These are phyloP conservation scores for Ophioninae sp. DNA, from an alignment of 2,888 invertebrate genomes.

Conservation along the genomic window DNA sequence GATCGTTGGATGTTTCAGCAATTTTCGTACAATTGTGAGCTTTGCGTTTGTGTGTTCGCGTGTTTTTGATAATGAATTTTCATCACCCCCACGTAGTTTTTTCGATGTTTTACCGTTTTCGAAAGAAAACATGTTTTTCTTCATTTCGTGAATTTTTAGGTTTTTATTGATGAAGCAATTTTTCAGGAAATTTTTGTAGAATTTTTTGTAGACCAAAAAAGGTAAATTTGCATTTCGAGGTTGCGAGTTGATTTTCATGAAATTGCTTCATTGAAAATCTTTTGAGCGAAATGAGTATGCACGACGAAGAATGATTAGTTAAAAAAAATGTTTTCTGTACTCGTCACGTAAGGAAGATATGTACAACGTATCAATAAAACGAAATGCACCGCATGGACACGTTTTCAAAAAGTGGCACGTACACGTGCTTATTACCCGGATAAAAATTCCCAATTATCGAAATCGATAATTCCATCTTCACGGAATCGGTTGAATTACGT, in stretches of 20 bases:
- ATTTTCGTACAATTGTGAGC: not conserved
- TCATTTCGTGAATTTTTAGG: not conserved
- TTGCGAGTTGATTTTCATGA: too few relatives aligned
- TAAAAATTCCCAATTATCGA: not conserved
- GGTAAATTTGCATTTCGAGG: too few relatives aligned
- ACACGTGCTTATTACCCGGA: not conserved
- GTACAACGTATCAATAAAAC: conserved; percentile 24
- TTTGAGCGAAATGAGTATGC: too few relatives aligned
- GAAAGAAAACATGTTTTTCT: not conserved
- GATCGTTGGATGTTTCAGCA: not conserved
- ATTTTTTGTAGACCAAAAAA: too few relatives aligned
- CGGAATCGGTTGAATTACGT: not conserved
- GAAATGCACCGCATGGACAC: not conserved
- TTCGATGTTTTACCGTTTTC: not conserved
- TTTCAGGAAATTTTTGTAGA: too few relatives aligned
- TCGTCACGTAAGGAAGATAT: not conserved
- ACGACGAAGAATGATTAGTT: too few relatives aligned
- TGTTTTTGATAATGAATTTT: too few relatives aligned
- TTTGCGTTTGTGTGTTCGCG: not conserved
- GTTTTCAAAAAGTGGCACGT: not conserved
- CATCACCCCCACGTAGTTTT: too few relatives aligned
- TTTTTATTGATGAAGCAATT: too few relatives aligned
- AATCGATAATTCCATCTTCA: not conserved
- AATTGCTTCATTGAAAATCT: too few relatives aligned
- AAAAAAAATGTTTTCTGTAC: not conserved